phyloP scores from a whole-genome alignment of 2,113 vertebrate species.

The Mirounga angustirostris region DNA sequence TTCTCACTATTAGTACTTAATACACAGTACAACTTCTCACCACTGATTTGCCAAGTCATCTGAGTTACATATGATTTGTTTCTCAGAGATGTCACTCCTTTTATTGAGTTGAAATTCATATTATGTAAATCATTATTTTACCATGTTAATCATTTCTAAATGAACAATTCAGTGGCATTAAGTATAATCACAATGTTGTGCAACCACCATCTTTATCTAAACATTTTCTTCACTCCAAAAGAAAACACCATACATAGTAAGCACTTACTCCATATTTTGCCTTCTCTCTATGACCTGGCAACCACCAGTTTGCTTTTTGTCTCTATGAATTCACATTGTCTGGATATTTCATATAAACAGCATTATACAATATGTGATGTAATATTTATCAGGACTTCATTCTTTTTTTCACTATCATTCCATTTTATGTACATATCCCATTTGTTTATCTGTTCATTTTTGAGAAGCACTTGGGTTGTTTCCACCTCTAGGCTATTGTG shows the following conservation, averaged over 20 bases:
- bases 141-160: background rate
- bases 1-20: background rate
- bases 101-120: background rate
- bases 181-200: background rate
- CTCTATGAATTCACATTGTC: background rate
- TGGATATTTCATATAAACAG: background rate
- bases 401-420: background rate
- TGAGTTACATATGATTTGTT: background rate
- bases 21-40: background rate
- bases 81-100: background rate
- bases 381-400: background rate
- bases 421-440: background rate
- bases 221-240: background rate
- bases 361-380: background rate
- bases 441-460: background rate
- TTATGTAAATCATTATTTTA: background rate
- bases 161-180: background rate
- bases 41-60: background rate
- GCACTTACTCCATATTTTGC: background rate
- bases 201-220: background rate
- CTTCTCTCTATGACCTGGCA: background rate
- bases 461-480: background rate
- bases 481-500: background rate
- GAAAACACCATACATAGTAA: background rate
- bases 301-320: background rate